phyloP scores from a whole-genome alignment of 1,140 invertebrate genomes.

The Lordiphosa collinella region DNA sequence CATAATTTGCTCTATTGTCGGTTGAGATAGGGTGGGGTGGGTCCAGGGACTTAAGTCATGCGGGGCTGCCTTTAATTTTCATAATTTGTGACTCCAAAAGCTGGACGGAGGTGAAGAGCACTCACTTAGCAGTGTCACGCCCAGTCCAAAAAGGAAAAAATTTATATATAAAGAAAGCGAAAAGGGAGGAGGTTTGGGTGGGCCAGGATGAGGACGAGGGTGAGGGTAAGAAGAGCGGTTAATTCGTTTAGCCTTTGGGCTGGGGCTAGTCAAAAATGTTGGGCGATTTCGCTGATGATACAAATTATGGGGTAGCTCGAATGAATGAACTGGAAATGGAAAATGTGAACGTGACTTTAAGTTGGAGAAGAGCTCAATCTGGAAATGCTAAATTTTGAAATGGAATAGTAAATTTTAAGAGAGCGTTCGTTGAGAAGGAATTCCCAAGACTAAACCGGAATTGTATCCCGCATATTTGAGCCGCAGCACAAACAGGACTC shows the following conservation, averaged over 20 bases:
- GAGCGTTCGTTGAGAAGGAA: no score
- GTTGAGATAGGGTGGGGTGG: conserved; percentile 6
- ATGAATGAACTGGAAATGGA: neutral
- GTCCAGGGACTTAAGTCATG: conserved; percentile 5
- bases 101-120: conserved; percentile 17
- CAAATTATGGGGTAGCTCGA: conserved; percentile 10
- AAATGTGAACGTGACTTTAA: no score
- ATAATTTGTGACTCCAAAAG: conserved; percentile 52
- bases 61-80: conserved; percentile 52
- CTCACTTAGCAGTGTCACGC: conserved; percentile 64
- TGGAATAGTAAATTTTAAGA: no score
- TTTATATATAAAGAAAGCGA: conserved; percentile 2
- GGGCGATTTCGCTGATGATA: neutral
- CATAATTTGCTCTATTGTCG: conserved; percentile 73
- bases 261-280: neutral
- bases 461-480: no score
- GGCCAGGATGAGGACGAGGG: no score
- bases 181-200: neutral
- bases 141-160: conserved; percentile 18
- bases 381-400: no score
- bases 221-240: conserved; percentile 12
- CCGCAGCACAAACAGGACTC: no score
- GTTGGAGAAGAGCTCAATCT: no score
- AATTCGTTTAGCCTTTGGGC: conserved; percentile 47
- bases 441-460: no score